These are phyloP conservation scores for Picathartes gymnocephalus DNA, from an alignment of 2,113 vertebrate genomes.

Conservation along the genomic window DNA sequence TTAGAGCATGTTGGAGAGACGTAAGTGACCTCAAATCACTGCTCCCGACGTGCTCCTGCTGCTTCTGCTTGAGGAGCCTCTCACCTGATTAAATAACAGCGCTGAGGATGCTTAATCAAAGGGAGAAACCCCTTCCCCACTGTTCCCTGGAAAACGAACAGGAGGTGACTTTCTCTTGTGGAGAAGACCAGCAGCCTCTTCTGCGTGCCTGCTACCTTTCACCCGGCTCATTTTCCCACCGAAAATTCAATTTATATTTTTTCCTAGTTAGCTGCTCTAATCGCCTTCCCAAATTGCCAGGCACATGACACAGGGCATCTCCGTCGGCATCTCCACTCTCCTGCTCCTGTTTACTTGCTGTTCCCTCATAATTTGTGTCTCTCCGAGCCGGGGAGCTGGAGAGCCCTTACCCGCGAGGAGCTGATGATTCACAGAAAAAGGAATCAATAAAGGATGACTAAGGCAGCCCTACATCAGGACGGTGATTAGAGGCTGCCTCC, in stretches of 20 bases:
- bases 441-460: constrained; percentile 54
- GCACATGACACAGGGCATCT: neutral
- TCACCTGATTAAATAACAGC: neutral
- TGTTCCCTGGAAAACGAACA: neutral
- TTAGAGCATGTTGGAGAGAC: neutral
- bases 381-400: neutral
- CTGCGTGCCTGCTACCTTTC: neutral
- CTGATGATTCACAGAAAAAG: constrained; percentile 46
- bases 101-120: fast-evolving
- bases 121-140: neutral
- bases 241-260: neutral
- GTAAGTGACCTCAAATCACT: neutral
- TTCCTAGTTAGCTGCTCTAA: neutral
- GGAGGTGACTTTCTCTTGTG: neutral
- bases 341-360: neutral
- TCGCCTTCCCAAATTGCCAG: neutral
- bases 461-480: neutral
- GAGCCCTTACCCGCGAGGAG: constrained; percentile 32
- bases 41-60: neutral
- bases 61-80: neutral
- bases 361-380: neutral
- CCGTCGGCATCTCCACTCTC: neutral
- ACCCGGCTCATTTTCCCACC: neutral
- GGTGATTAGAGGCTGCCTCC: constrained; percentile 23
- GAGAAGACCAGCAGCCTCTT: neutral